Conservation (phyloP, 2,888 invertebrate genomes). For the Ptilodon capucinus region DNA sequence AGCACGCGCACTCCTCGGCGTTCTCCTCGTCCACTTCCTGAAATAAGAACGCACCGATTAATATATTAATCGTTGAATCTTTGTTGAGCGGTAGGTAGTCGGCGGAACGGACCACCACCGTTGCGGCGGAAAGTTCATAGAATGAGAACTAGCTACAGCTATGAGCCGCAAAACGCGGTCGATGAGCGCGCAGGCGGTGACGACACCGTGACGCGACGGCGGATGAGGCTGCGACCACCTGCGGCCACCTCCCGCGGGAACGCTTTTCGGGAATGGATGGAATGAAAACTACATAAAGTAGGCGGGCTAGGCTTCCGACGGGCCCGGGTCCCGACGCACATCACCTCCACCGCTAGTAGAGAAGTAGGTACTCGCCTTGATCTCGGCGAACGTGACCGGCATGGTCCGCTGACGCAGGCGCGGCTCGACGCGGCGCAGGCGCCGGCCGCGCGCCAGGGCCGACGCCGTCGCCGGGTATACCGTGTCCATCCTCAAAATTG, state of each 20-base stretch:
- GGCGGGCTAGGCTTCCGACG: neutral
- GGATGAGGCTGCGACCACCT: no score
- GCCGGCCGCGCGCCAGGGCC: conserved; percentile 76
- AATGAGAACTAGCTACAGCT: no score
- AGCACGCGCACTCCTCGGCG: conserved; percentile 49
- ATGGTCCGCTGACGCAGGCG: conserved; percentile 84
- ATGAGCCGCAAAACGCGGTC: no score
- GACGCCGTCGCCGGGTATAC: conserved; percentile 88
- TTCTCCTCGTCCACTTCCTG: conserved; percentile 88
- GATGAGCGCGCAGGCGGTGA: no score
- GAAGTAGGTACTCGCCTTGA: conserved; percentile 74
- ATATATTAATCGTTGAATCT: no score
- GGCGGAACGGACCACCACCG: no score
- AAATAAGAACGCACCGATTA: conserved; percentile 1
- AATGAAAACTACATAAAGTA: neutral
- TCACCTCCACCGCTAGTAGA: neutral
- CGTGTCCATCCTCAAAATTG: conserved; percentile 78
- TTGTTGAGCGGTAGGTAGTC: no score
- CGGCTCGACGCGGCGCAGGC: conserved; percentile 47
- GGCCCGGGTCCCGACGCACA: neutral
- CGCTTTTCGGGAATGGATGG: neutral
- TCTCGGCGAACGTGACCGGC: conserved; percentile 90
- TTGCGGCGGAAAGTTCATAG: no score
- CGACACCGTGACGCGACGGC: no score
- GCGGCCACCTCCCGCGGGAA: no score